These are phyloP conservation scores for Pristiophorus japonicus DNA, from an alignment of 2,113 vertebrate genomes.

Conservation along the genomic window DNA sequence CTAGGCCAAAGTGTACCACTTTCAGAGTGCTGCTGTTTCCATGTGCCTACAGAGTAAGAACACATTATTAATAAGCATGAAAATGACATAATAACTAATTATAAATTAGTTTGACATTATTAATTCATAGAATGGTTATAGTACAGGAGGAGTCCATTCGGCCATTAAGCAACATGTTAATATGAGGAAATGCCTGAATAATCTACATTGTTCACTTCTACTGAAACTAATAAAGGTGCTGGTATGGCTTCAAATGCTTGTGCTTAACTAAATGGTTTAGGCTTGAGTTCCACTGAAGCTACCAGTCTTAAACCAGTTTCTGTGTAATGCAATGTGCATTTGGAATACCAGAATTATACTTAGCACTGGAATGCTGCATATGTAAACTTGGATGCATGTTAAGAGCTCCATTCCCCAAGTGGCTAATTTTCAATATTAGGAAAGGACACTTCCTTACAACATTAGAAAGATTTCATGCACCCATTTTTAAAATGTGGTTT, in stretches of 20 bases:
- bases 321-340: neutral
- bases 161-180: neutral
- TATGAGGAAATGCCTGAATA: neutral
- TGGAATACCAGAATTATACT: neutral
- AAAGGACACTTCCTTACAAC: neutral
- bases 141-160: too few relatives aligned
- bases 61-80: neutral
- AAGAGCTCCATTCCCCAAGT: neutral
- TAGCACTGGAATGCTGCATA: neutral
- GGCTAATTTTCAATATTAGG: neutral
- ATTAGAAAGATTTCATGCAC: neutral
- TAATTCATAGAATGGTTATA: too few relatives aligned
- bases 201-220: neutral
- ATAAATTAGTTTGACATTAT: too few relatives aligned
- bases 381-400: neutral
- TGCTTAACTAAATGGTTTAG: neutral
- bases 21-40: slow-evolving; percentile 54
- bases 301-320: neutral
- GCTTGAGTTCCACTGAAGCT: neutral
- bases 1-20: slow-evolving; percentile 74
- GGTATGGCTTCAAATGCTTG: neutral
- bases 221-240: neutral
- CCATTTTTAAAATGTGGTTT: neutral
- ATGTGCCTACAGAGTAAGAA: slow-evolving; percentile 52
- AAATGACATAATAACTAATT: neutral